Percentiles rank a stretch among this genome's conserved stretches.
Conservation (phyloP, 2,888 invertebrate genomes). For the Lepidocyrtoides sp. region DNA sequence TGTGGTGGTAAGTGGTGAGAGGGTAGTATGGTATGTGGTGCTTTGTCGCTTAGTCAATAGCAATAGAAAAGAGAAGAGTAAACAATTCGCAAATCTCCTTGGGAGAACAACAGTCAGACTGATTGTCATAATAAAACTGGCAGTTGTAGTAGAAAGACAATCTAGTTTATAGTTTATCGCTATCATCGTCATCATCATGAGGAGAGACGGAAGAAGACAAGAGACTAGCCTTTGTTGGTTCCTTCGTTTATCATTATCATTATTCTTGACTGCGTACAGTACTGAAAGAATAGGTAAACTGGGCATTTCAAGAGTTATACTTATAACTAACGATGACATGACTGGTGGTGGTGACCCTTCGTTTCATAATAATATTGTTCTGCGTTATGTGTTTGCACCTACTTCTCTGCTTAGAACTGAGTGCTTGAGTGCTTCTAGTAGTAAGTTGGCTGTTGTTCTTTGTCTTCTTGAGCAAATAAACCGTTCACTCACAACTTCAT, state of each 20-base stretch:
- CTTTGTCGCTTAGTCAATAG: neutral
- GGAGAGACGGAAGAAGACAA: constrained; percentile 2
- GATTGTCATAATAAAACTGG: constrained; percentile 16
- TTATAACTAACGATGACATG: neutral
- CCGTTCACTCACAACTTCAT: neutral
- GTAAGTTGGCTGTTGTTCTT: neutral
- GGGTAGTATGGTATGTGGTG: too few relatives aligned
- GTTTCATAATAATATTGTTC: constrained; percentile 39
- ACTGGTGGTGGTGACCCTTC: constrained; percentile 31
- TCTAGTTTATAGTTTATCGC: constrained; percentile 2
- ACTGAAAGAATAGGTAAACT: constrained; percentile 1
- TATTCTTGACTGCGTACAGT: neutral
- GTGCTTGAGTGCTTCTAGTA: neutral
- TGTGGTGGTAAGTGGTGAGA: neutral
- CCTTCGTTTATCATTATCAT: neutral
- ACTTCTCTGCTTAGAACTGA: neutral
- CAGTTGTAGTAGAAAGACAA: neutral
- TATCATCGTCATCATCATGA: constrained; percentile 18
- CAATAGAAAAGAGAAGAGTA: constrained; percentile 33
- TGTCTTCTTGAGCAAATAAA: constrained; percentile 34
- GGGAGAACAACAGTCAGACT: constrained; percentile 32
- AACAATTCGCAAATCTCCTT: constrained; percentile 54
- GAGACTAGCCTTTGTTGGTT: neutral
- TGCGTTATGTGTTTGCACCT: neutral
- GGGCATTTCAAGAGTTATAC: neutral